These are phyloP conservation scores for Drosophila quadrilineata DNA, from an alignment of 1,140 invertebrate genomes.

Conservation along the genomic window DNA sequence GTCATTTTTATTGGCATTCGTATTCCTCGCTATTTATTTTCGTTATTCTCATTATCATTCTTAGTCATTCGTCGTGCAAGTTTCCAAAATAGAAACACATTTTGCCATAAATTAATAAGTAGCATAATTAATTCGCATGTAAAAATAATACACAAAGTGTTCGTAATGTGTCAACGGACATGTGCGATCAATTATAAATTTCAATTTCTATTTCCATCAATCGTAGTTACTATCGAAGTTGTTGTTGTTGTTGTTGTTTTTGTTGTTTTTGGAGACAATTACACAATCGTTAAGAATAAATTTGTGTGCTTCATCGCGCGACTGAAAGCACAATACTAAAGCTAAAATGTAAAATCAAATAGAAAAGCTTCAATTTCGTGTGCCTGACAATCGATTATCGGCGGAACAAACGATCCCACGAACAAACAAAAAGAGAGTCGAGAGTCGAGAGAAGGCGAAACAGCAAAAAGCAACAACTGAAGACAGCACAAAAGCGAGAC, in stretches of 20 bases:
- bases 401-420: conserved; percentile 4
- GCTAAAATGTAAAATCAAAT: conserved; percentile 23
- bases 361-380: conserved; percentile 10
- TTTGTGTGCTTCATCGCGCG: conserved; percentile 12
- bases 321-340: conserved; percentile 25
- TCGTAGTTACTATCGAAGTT: background rate
- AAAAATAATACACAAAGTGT: too few species aligned
- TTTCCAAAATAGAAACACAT: conserved; percentile 4
- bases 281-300: conserved; percentile 31
- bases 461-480: background rate
- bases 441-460: too few species aligned
- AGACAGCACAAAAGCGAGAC: background rate
- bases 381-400: background rate
- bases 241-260: conserved; percentile 11
- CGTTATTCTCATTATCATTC: conserved; percentile 1
- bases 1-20: conserved; percentile 15
- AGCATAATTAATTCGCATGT: too few species aligned
- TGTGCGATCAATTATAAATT: background rate
- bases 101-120: too few species aligned
- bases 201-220: background rate
- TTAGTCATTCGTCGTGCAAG: conserved; percentile 2
- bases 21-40: conserved; percentile 13
- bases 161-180: background rate
- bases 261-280: conserved; percentile 15
- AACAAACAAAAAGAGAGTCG: background rate